Evolutionary conservation across 2,797 vertebrate genomes (phyloP), one percentile per base, ranked within the genome.

Genomic region (Varecia variegata): DNA sequence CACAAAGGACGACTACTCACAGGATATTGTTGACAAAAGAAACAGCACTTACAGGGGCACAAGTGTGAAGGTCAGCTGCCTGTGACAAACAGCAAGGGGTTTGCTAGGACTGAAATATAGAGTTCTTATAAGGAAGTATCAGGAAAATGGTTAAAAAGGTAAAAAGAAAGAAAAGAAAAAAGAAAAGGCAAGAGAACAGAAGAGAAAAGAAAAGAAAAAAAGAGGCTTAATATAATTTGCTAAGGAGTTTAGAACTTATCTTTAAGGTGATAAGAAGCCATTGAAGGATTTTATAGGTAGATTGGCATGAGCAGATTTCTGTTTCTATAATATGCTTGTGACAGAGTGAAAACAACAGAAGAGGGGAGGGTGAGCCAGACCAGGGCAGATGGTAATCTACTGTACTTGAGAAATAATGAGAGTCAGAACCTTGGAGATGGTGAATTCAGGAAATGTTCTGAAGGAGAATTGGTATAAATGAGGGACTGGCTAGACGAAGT

Each of bases 321-420:
- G 3, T 45, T 82, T 52, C 25, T 70, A 58, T 70, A 60, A 47
- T 67, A 90, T 38, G 23, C 67, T 81, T 73, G 2, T 58, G 32
- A 30, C 58, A 67, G 45, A 45, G 25, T 92, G 12, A 56, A 88
- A 83, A 56, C 17, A 52, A 21, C 52, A 7, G 45, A 43, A 85
- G 25, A 65, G 0, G 14, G 27, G 32, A 83, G 8, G 4, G 21
- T 6, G 47, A 87, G n/a, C n/a, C 71, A 81, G 35, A 6, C 7
- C 27, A 93, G 35, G 21, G 47, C 43, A 93, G 70, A 30, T 73
- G 73, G 89, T 73, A 58, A 93, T 77, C 27, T 74, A 50, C 45
- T 74, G 30, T 70, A 35, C 18, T 47, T 54, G 86, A 91, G 62
- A 90, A 76, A 84, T 60, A 95, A 60, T 73, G 87, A 94, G 56